These are phyloP conservation scores for Trissonchulus latispiculum DNA, from an alignment of 2,888 invertebrate genomes.

Conservation along the genomic window DNA sequence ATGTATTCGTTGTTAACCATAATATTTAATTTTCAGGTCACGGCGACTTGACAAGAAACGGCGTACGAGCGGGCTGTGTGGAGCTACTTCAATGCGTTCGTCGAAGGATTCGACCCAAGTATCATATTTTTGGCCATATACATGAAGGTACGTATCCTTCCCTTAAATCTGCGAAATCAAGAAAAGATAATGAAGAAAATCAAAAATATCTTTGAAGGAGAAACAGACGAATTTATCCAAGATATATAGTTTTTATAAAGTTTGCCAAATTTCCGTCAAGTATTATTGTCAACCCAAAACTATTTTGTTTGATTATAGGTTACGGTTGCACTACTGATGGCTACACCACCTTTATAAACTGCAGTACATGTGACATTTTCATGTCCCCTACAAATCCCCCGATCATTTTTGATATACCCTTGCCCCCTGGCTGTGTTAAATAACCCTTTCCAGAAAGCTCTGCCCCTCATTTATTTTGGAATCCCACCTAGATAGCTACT, in stretches of 20 bases:
- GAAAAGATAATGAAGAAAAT: too few species aligned
- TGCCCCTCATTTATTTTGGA: too few species aligned
- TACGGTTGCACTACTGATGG: constrained; percentile 75
- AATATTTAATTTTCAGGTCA: too few species aligned
- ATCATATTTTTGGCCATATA: constrained; percentile 74
- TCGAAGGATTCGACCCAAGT: constrained; percentile 64
- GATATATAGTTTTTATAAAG: too few species aligned
- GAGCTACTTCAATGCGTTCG: constrained; percentile 65
- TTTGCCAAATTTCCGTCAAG: too few species aligned
- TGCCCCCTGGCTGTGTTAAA: constrained; percentile 22
- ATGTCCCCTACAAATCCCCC: constrained; percentile 65
- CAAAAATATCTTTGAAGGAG: too few species aligned
- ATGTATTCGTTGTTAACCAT: too few species aligned
- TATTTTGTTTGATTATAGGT: constrained; percentile 52
- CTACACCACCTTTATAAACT: constrained; percentile 67
- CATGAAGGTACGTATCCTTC: too few species aligned
- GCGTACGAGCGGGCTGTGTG: constrained; percentile 67
- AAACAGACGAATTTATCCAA: too few species aligned
- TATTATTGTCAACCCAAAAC: too few species aligned
- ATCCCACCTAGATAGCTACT: too few species aligned
- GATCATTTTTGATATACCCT: constrained; percentile 64
- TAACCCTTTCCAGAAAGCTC: not conserved
- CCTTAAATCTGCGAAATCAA: too few species aligned
- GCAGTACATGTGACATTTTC: constrained; percentile 66
- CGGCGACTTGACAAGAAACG: constrained; percentile 64